These are phyloP conservation scores for Champsocephalus gunnari DNA, from an alignment of 2,797 vertebrate species.

Conservation along the genomic window DNA sequence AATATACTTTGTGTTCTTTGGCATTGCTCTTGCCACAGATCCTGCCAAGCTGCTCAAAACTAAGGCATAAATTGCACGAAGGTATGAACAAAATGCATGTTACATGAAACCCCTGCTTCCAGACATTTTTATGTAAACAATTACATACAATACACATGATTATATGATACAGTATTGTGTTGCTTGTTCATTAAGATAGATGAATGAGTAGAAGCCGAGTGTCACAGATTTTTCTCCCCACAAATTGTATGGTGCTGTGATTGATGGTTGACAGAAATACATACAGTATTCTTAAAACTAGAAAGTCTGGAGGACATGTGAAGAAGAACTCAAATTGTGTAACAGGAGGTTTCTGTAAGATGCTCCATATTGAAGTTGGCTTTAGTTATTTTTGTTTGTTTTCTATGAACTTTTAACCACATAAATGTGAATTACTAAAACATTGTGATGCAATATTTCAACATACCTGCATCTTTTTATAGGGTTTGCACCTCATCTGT, in stretches of 20 bases:
- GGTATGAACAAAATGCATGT: conserved; percentile 74
- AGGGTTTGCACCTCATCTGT: conserved; percentile 91
- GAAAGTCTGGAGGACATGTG: conserved; percentile 47
- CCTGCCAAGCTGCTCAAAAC: conserved; percentile 43
- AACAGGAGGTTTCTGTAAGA: conserved; percentile 36
- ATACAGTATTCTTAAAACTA: conserved; percentile 60
- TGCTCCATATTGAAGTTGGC: not conserved
- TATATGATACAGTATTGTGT: conserved; percentile 69
- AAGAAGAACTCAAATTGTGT: conserved; percentile 36
- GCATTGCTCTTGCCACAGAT: conserved; percentile 48
- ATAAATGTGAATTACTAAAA: not conserved
- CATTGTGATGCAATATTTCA: not conserved
- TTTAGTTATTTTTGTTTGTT: conserved; percentile 13
- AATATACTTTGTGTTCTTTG: conserved; percentile 53
- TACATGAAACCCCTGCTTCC: conserved; percentile 63
- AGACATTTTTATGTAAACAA: conserved; percentile 73
- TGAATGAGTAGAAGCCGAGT: conserved; percentile 63
- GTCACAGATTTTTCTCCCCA: conserved; percentile 65
- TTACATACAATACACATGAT: conserved; percentile 67
- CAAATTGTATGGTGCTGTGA: conserved; percentile 70
- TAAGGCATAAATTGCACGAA: conserved; percentile 54
- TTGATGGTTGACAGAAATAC: conserved; percentile 76
- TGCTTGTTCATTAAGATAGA: conserved; percentile 72
- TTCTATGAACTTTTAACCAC: conserved; percentile 33
- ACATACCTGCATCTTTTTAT: conserved; percentile 96